Conservation (phyloP, 2,797 vertebrate genomes). For the Chloroceryle amazona region DNA sequence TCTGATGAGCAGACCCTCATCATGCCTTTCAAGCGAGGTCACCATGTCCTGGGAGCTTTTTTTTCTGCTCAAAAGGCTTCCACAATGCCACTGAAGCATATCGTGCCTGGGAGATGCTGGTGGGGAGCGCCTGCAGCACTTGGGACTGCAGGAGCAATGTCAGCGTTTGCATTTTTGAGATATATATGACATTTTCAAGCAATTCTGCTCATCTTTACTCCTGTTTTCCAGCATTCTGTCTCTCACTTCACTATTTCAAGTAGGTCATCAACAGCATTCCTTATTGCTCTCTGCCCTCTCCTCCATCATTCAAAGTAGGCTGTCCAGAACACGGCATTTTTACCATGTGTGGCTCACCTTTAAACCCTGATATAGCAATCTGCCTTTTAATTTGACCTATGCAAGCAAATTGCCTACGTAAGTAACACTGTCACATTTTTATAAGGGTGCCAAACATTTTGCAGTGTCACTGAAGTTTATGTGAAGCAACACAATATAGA, state of each 20-base stretch:
- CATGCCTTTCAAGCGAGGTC: slow-evolving; percentile 28
- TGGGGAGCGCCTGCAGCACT: slow-evolving; percentile 17
- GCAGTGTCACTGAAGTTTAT: slow-evolving; percentile 36
- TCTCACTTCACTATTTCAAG: neutral
- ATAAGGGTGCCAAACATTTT: slow-evolving; percentile 33
- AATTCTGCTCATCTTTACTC: neutral
- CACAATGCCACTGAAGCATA: slow-evolving; percentile 49
- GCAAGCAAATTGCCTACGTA: neutral
- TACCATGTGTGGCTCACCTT: neutral
- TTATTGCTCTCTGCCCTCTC: neutral
- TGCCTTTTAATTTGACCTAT: slow-evolving; percentile 40
- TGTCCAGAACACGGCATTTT: neutral
- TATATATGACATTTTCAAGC: neutral
- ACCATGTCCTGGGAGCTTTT: slow-evolving; percentile 51
- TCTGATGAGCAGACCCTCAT: slow-evolving; percentile 1
- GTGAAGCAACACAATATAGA: slow-evolving; percentile 53
- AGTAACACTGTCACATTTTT: slow-evolving; percentile 35
- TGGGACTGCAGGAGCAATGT: neutral
- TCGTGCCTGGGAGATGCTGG: slow-evolving; percentile 12
- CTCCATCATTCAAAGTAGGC: neutral
- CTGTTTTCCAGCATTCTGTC: neutral
- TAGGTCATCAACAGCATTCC: neutral
- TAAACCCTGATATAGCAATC: neutral
- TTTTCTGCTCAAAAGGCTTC: slow-evolving; percentile 58
- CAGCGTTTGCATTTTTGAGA: slow-evolving; percentile 12